phyloP scores from a whole-genome alignment of 2,797 vertebrate genomes.

The Platyrinchus mystaceus region DNA sequence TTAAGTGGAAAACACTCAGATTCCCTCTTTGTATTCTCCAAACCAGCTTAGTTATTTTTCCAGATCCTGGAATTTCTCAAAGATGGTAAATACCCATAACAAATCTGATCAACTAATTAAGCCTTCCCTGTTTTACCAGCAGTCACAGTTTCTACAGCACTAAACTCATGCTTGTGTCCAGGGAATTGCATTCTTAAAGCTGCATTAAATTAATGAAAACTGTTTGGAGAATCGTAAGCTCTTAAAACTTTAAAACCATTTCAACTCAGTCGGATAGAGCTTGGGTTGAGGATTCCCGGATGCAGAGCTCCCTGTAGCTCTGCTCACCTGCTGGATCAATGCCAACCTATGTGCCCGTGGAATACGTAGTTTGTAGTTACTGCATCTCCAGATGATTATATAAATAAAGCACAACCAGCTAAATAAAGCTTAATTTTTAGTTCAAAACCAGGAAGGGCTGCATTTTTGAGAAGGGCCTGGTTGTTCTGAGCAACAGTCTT shows the following conservation, averaged over 20 bases:
- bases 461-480: background rate
- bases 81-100: background rate
- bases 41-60: background rate
- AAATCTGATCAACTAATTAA: background rate
- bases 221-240: background rate
- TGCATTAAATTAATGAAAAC: background rate
- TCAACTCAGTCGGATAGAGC: background rate
- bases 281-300: background rate
- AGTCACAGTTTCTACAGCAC: background rate
- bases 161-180: background rate
- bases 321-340: fast-evolving
- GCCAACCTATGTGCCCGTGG: background rate
- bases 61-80: background rate
- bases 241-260: background rate
- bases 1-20: background rate
- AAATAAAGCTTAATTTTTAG: background rate
- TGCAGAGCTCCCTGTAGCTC: background rate
- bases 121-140: background rate
- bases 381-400: background rate
- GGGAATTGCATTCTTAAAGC: background rate
- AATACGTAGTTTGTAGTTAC: background rate
- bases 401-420: background rate
- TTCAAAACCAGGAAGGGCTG: background rate
- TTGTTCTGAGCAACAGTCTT: background rate
- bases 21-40: background rate